Base-by-base conservation (phyloP, 2,113 vertebrate genomes). In the Plecturocebus donacophilus region DNA sequence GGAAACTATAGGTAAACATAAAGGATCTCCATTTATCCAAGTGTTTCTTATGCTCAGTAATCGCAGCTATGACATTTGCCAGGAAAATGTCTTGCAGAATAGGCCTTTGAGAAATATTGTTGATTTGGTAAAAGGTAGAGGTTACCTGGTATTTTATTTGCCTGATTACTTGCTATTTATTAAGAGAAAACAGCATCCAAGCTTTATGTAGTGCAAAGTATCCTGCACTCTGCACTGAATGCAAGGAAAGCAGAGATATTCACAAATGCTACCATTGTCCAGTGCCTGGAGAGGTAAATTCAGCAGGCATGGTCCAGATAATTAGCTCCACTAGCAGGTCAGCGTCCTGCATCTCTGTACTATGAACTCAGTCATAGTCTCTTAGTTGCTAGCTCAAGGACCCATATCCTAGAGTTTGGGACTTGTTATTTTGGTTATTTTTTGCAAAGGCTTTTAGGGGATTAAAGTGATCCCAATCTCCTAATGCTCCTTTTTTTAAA, bases 91-190 rank as follows among this genome's bases (percentile, higher is more conserved):
- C 80, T 94, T 68, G 12, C 2, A 79, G 23, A 92, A 21, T 80
- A 90, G 32, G 77, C 47, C 66, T 94, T 91, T 93, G 64, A 90
- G 96, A 97, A 96, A 73, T 84, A 92, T 54, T 90, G 54, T 64
- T 95, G 79, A 77, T 90, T 82, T 94, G 80, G 66, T 71, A 52
- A 45, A 54, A 88, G 56, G n/a, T 68, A 20, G 68, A 80, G 14
- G 52, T 93, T 82, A 75, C 76, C 52, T 90, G 61, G 71, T 23
- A 19, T 85, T 90, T 27, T 75, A 64, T 47, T 82, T 82, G 82
- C 32, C 45, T 92, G 79, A 91, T 77, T 91, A 75, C 27, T 95
- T 97, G 76, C 20, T 68, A 58, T 94, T 95, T 93, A 87, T 84
- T 95, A 97, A 93, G 73, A 40, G 19, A 10, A 82, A 76, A 73